Evolutionary conservation across 1,140 invertebrate genomes (phyloP).

Genomic region (Holcopasites calliopsidis): DNA sequence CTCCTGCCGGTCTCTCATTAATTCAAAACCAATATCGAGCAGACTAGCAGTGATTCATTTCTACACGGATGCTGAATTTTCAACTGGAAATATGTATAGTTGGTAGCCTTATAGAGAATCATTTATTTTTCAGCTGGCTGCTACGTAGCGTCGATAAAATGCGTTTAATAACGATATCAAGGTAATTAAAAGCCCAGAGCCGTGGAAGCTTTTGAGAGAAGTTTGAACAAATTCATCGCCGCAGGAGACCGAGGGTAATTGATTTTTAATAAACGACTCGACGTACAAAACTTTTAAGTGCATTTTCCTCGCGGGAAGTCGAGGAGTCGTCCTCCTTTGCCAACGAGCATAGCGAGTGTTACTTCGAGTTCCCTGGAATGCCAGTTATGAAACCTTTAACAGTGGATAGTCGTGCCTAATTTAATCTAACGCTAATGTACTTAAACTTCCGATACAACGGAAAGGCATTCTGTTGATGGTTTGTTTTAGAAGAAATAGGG

Average conservation of each 20-base stretch:
- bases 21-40: too few relatives aligned
- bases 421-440: conserved; percentile 60
- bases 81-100: too few relatives aligned
- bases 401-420: conserved; percentile 58
- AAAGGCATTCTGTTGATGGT: conserved; percentile 10
- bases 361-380: conserved; percentile 50
- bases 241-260: conserved; percentile 64
- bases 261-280: conserved; percentile 71
- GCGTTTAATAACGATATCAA: conserved; percentile 22
- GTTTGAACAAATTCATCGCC: conserved; percentile 68
- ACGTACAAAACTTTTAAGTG: conserved; percentile 70
- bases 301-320: conserved; percentile 44
- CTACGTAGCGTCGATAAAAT: not conserved
- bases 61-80: not conserved
- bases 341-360: conserved; percentile 43
- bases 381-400: conserved; percentile 59
- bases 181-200: conserved; percentile 65
- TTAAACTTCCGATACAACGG: conserved; percentile 47
- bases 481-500: conserved; percentile 12
- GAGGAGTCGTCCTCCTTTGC: conserved; percentile 15
- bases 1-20: too few relatives aligned
- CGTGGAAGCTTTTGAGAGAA: conserved; percentile 33
- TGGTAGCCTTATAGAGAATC: too few relatives aligned
- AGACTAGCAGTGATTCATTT: not conserved
- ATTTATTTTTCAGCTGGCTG: conserved; percentile 14